A percentile compares a stretch with the other conserved stretches of the same genome.
Conservation (phyloP, 2,888 invertebrate species). For the Dastarcus helophoroides region DNA sequence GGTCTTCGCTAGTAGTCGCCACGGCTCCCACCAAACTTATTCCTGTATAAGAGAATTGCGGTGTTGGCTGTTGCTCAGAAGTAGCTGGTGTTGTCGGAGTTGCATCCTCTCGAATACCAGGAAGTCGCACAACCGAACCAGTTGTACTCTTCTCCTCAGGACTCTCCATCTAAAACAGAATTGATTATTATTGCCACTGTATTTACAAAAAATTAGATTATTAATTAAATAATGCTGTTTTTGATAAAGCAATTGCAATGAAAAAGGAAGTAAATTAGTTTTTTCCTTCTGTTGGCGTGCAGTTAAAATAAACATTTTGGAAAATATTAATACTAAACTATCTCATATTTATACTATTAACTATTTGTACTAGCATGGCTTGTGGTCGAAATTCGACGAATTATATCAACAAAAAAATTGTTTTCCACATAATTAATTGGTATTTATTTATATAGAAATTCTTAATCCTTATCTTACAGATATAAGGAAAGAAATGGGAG, state of each 20-base stretch:
- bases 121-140: slow-evolving; percentile 44
- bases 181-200: no score
- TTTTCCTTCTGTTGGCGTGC: no score
- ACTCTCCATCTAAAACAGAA: slow-evolving; percentile 44
- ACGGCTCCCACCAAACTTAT: slow-evolving; percentile 30
- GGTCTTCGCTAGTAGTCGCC: slow-evolving; percentile 13
- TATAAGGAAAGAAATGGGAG: no score
- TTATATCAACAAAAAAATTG: no score
- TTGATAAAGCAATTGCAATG: no score
- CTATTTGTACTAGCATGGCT: no score
- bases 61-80: slow-evolving; percentile 9
- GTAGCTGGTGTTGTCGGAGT: slow-evolving; percentile 27
- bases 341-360: no score
- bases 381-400: no score
- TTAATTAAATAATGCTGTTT: slow-evolving; percentile 1
- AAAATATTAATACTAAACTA: slow-evolving; percentile 8
- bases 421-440: no score
- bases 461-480: no score
- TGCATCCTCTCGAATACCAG: slow-evolving; percentile 44
- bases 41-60: slow-evolving; percentile 24
- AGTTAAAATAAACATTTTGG: slow-evolving; percentile 13
- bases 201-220: neutral
- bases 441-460: no score
- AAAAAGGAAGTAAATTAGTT: no score
- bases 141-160: slow-evolving; percentile 41